Conservation (phyloP, 1,140 invertebrate genomes). For the Centruroides vittatus region DNA sequence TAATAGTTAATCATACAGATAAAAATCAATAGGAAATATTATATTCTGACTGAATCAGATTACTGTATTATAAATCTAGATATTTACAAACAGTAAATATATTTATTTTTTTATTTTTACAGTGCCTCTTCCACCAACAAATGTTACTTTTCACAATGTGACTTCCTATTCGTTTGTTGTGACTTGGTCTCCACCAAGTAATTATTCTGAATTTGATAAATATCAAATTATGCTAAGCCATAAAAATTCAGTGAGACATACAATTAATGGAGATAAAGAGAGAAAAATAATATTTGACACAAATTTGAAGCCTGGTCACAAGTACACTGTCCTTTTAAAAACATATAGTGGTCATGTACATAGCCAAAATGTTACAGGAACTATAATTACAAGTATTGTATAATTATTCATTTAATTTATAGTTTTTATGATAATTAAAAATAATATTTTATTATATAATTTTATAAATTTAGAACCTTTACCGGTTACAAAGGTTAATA, state of each 20-base stretch:
- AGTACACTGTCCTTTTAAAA: constrained; percentile 77
- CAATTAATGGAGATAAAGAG: constrained; percentile 42
- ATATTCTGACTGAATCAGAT: no score
- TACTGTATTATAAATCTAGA: no score
- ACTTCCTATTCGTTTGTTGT: constrained; percentile 35
- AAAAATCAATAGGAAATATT: no score
- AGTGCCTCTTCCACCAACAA: constrained; percentile 67
- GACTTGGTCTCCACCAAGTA: constrained; percentile 52
- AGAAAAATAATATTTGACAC: constrained; percentile 58
- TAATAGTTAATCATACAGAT: no score
- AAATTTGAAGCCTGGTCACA: constrained; percentile 62
- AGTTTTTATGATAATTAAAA: no score
- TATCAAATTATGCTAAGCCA: constrained; percentile 58
- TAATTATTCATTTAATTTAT: no score
- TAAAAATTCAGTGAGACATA: constrained; percentile 47
- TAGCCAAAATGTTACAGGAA: constrained; percentile 70
- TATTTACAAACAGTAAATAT: no score
- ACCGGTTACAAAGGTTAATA: constrained; percentile 16
- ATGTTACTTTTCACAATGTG: constrained; percentile 64
- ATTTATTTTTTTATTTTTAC: constrained; percentile 31
- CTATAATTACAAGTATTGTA: no score
- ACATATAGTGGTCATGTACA: constrained; percentile 88
- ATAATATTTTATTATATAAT: no score
- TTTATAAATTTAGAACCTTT: constrained; percentile 11
- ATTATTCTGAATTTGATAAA: constrained; percentile 62